Percentiles rank a stretch among this genome's conserved stretches.
These are phyloP conservation scores for Galeopsomyia nigrocyanea DNA, from an alignment of 2,888 invertebrate genomes.

Conservation along the genomic window DNA sequence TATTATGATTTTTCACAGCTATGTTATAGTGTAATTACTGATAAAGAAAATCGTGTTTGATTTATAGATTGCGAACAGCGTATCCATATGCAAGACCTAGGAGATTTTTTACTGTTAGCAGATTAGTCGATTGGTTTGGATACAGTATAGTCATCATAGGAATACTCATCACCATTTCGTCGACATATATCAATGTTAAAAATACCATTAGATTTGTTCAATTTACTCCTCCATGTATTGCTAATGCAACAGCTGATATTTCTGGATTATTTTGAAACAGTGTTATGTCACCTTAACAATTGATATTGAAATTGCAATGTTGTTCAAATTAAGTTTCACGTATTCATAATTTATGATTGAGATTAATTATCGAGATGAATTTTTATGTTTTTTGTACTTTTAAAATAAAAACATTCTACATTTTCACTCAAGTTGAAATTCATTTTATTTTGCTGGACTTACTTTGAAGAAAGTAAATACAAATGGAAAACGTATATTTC, in stretches of 20 bases:
- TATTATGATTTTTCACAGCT: not conserved
- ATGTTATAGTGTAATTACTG: not conserved
- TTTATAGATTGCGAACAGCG: slow-evolving; percentile 1
- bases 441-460: no score
- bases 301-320: not conserved
- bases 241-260: slow-evolving; percentile 71
- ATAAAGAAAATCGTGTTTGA: not conserved
- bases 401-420: no score
- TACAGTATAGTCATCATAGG: slow-evolving; percentile 76
- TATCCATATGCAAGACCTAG: slow-evolving; percentile 4
- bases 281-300: not conserved
- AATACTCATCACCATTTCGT: slow-evolving; percentile 75
- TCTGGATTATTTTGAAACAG: slow-evolving; percentile 14
- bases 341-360: no score
- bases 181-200: slow-evolving; percentile 80
- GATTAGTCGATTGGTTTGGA: slow-evolving; percentile 71
- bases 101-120: slow-evolving; percentile 24
- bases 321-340: no score
- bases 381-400: no score
- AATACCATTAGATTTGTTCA: slow-evolving; percentile 76
- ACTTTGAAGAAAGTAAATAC: no score
- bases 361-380: no score
- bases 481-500: no score
- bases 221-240: slow-evolving; percentile 81
- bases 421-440: no score